phyloP scores from a whole-genome alignment of 2,113 vertebrate species.

The Cacatua alba region DNA sequence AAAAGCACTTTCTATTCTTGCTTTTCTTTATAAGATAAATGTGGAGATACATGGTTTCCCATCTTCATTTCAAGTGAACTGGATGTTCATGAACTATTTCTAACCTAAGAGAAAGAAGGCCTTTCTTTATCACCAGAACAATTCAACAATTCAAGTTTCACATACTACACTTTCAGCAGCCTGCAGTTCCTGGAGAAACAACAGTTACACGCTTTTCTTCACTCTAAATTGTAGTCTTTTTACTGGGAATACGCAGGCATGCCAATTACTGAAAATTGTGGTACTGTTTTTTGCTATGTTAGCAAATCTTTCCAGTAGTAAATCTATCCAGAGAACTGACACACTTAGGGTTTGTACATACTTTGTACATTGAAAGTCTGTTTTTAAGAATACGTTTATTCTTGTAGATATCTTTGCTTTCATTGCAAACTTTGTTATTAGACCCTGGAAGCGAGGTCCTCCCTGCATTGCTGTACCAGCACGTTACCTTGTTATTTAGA shows the following conservation, averaged over 20 bases:
- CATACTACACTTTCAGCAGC: not conserved
- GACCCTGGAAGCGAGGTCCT: constrained; percentile 20
- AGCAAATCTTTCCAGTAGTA: constrained; percentile 8
- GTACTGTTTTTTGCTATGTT: not conserved
- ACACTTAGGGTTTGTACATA: not conserved
- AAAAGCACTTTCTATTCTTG: not conserved
- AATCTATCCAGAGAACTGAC: constrained; percentile 4
- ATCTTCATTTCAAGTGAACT: not conserved
- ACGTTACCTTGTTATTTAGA: not conserved
- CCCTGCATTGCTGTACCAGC: not conserved
- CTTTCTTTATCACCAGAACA: not conserved
- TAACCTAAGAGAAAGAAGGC: not conserved
- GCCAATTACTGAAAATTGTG: not conserved
- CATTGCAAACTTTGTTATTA: not conserved
- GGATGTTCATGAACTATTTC: not conserved
- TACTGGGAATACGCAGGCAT: not conserved
- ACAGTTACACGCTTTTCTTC: not conserved
- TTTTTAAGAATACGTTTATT: constrained; percentile 35
- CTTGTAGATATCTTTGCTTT: constrained; percentile 8
- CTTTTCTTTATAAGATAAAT: not conserved
- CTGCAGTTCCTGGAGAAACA: not conserved
- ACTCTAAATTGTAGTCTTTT: not conserved
- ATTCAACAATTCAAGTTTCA: not conserved
- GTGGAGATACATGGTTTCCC: not conserved
- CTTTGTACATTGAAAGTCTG: not conserved